Percentiles rank a stretch among this genome's conserved stretches.
phyloP scores from a whole-genome alignment of 2,797 vertebrate genomes.

The Cryptoblepharus egeriae region DNA sequence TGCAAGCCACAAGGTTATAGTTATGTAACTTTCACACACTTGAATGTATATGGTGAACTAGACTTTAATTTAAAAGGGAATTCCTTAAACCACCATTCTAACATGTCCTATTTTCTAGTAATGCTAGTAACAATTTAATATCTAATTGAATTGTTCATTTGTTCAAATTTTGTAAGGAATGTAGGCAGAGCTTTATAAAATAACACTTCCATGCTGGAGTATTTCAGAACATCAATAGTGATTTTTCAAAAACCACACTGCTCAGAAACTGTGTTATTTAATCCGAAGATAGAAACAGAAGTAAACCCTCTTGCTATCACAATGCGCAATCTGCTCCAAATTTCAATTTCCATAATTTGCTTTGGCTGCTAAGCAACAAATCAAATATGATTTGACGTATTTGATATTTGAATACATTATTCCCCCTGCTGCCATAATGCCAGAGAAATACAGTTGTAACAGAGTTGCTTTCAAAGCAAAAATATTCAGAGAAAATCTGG shows the following conservation, averaged over 20 bases:
- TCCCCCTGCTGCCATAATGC: constrained; percentile 55
- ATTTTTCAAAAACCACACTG: constrained; percentile 1
- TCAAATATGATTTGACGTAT: constrained; percentile 61
- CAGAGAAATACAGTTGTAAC: constrained; percentile 57
- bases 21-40: background rate
- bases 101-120: no score
- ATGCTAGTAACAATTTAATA: constrained; percentile 8
- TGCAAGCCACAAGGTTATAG: constrained; percentile 3
- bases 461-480: constrained; percentile 36
- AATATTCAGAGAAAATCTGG: constrained; percentile 15
- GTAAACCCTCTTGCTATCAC: constrained; percentile 41
- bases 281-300: constrained; percentile 32
- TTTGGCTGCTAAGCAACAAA: constrained; percentile 75
- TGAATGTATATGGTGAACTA: constrained; percentile 16
- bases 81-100: constrained; percentile 23
- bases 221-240: background rate
- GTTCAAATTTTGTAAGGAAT: constrained; percentile 22
- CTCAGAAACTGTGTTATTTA: constrained; percentile 33
- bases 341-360: constrained; percentile 63
- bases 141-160: constrained; percentile 9
- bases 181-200: background rate
- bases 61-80: constrained; percentile 6
- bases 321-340: constrained; percentile 48
- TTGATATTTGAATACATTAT: constrained; percentile 63
- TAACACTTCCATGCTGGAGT: constrained; percentile 3